Evolutionary conservation across 2,113 vertebrate species (phyloP).

Genomic region (Sprattus sprattus): DNA sequence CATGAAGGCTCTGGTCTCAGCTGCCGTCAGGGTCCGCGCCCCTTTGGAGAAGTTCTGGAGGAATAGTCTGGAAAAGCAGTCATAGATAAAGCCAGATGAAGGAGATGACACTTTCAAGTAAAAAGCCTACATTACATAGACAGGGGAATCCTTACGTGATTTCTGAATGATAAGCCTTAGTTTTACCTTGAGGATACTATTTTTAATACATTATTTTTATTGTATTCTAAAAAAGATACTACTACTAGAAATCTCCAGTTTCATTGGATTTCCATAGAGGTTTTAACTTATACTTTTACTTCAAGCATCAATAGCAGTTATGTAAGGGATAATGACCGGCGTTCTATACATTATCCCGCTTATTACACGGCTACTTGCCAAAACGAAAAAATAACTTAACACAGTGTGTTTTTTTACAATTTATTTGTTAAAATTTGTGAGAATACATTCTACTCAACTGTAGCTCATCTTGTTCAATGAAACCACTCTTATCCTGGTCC

Average conservation of each 20-base stretch:
- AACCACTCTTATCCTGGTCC: slow-evolving; percentile 72
- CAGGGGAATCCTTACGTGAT: background rate
- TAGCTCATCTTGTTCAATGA: slow-evolving; percentile 71
- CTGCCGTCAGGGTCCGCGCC: slow-evolving; percentile 60
- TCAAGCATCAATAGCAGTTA: background rate
- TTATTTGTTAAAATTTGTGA: too few species aligned
- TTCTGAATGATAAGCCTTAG: background rate
- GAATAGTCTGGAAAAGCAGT: slow-evolving; percentile 59
- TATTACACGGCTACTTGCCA: too few species aligned
- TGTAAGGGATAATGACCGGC: too few species aligned
- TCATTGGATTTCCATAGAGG: background rate
- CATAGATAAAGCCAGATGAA: background rate
- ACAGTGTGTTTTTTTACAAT: too few species aligned
- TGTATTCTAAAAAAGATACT: background rate
- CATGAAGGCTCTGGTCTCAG: slow-evolving; percentile 68
- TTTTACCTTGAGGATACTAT: background rate
- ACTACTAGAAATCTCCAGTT: background rate
- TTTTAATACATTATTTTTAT: too few species aligned
- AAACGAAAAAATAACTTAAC: too few species aligned
- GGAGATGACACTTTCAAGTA: background rate
- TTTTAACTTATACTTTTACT: background rate
- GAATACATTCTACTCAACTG: slow-evolving; percentile 61
- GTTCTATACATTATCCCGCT: too few species aligned
- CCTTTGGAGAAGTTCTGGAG: slow-evolving; percentile 70
- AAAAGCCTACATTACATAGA: background rate